These are phyloP conservation scores for Pollenia amentaria DNA, from an alignment of 2,888 invertebrate genomes.

Conservation along the genomic window DNA sequence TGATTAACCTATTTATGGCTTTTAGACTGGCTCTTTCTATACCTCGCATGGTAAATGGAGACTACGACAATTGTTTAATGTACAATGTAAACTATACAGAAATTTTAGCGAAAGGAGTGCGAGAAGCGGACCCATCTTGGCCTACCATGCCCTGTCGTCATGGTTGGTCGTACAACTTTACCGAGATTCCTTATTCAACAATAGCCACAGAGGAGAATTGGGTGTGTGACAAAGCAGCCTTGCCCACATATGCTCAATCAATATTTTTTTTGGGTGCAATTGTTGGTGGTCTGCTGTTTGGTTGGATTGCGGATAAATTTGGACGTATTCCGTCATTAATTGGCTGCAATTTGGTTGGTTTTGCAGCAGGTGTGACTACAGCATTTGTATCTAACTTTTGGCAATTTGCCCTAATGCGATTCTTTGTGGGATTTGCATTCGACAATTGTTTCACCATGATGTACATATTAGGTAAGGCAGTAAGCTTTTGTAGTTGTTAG, in stretches of 20 bases:
- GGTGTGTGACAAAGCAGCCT: conserved; percentile 93
- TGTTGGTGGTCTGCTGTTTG: conserved; percentile 93
- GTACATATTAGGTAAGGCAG: conserved; percentile 92
- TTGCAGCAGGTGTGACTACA: conserved; percentile 89
- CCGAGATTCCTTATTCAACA: conserved; percentile 92
- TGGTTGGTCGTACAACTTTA: conserved; percentile 94
- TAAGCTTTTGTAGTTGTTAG: background rate
- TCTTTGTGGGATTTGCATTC: conserved; percentile 94
- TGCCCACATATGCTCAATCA: conserved; percentile 92
- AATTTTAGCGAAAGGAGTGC: conserved; percentile 86
- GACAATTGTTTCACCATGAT: conserved; percentile 97
- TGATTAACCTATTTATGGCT: conserved; percentile 79
- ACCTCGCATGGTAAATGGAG: conserved; percentile 86
- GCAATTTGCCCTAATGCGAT: conserved; percentile 92
- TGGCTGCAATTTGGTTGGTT: conserved; percentile 91
- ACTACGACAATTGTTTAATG: conserved; percentile 90
- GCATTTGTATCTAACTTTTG: conserved; percentile 90
- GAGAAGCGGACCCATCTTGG: conserved; percentile 90
- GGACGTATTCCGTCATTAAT: conserved; percentile 93
- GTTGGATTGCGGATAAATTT: conserved; percentile 94
- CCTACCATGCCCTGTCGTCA: conserved; percentile 87
- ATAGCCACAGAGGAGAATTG: conserved; percentile 94
- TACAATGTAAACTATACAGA: conserved; percentile 91
- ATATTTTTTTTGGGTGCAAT: conserved; percentile 96
- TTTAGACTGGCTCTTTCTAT: conserved; percentile 89